Percentiles rank a stretch among this genome's conserved stretches.
phyloP scores from a whole-genome alignment of 2,113 vertebrate genomes.

The Clarias gariepinus region DNA sequence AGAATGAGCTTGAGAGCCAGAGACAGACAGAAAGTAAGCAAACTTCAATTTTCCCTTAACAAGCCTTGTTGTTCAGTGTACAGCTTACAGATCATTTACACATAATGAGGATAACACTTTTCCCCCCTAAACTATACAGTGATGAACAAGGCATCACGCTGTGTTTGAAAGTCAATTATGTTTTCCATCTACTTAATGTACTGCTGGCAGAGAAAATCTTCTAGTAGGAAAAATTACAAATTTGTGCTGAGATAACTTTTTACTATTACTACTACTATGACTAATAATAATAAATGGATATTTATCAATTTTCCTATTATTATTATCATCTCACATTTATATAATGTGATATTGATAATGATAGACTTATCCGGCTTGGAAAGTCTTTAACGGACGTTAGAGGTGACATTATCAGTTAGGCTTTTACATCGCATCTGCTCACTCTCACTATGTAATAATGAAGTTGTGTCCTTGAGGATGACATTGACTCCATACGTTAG shows the following conservation, averaged over 20 bases:
- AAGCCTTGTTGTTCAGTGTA: constrained; percentile 8
- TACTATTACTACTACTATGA: not conserved
- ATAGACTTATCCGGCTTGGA: not conserved
- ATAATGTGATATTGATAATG: not conserved
- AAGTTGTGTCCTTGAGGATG: constrained; percentile 67
- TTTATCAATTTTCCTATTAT: not conserved
- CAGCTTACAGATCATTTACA: constrained; percentile 18
- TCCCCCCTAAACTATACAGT: not conserved
- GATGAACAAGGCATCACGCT: not conserved
- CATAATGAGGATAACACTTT: constrained; percentile 2
- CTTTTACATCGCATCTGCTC: constrained; percentile 40
- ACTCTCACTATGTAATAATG: constrained; percentile 55
- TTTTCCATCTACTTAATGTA: constrained; percentile 10
- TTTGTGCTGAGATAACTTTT: not conserved
- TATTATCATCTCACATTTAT: not conserved
- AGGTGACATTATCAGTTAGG: constrained; percentile 37
- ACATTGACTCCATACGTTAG: constrained; percentile 65
- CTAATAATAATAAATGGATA: not conserved
- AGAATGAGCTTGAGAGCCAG: not conserved
- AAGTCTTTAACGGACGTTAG: constrained; percentile 21
- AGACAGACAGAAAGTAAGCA: not conserved
- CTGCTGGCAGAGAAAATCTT: not conserved
- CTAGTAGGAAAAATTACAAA: not conserved
- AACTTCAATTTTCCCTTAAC: not conserved
- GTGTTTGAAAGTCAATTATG: constrained; percentile 14